These are phyloP conservation scores for Mythimna vitellina DNA, from an alignment of 2,888 invertebrate genomes.

Conservation along the genomic window DNA sequence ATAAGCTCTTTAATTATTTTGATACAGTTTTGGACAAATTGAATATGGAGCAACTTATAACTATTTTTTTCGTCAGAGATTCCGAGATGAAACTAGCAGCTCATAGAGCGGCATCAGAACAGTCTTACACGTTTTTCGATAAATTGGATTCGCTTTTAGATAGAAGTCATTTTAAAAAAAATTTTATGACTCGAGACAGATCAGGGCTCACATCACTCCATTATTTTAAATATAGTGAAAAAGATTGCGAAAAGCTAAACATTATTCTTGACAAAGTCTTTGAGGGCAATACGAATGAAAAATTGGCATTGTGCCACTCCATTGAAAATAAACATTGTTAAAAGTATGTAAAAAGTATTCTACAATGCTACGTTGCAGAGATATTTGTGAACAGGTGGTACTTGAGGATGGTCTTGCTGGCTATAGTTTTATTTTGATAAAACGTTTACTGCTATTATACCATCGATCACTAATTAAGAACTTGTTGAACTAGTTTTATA, in stretches of 20 bases:
- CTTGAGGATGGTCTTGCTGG: no score
- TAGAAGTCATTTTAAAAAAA: slow-evolving; percentile 22
- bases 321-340: slow-evolving; percentile 9
- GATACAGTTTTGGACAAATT: slow-evolving; percentile 29
- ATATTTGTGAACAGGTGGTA: not conserved
- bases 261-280: slow-evolving; percentile 30
- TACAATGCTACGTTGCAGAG: not conserved
- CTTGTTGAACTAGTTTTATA: no score
- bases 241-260: slow-evolving; percentile 12
- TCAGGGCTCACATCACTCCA: slow-evolving; percentile 35
- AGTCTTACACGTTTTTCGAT: slow-evolving; percentile 34
- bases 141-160: slow-evolving; percentile 28
- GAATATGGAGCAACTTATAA: slow-evolving; percentile 17
- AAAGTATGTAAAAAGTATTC: not conserved
- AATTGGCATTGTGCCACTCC: slow-evolving; percentile 5
- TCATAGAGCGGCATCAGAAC: slow-evolving; percentile 29
- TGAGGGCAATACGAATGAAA: slow-evolving; percentile 8
- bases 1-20: slow-evolving; percentile 4
- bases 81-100: slow-evolving; percentile 26
- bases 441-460: not conserved
- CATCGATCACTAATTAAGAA: no score
- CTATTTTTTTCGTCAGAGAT: slow-evolving; percentile 23
- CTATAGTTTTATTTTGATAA: not conserved
- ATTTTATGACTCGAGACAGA: slow-evolving; percentile 27
- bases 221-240: slow-evolving; percentile 18